Conservation (phyloP, 2,113 vertebrate genomes). For the Procapra przewalskii region DNA sequence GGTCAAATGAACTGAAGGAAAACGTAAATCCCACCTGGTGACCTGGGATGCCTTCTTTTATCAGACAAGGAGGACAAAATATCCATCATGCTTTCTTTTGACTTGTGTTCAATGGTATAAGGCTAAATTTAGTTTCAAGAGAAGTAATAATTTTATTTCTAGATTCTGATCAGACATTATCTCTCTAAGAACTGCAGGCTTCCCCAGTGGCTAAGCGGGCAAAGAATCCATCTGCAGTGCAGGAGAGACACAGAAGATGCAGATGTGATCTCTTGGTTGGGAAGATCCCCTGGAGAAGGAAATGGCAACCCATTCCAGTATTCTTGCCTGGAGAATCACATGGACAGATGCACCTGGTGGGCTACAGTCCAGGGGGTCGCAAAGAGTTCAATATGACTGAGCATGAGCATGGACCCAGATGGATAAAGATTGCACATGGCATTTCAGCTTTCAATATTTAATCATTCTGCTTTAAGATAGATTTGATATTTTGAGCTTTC, state of each 20-base stretch:
- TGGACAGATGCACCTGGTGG: background rate
- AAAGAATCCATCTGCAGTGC: background rate
- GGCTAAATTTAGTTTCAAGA: slow-evolving; percentile 11
- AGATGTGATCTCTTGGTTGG: background rate
- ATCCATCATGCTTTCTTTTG: background rate
- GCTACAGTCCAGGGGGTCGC: background rate
- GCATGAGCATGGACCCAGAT: background rate
- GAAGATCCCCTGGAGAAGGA: background rate
- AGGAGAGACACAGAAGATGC: background rate
- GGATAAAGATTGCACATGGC: background rate
- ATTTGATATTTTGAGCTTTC: background rate
- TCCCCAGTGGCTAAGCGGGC: background rate
- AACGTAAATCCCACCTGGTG: background rate
- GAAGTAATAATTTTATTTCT: background rate
- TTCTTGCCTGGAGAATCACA: background rate
- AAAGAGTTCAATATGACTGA: background rate
- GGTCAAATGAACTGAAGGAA: background rate
- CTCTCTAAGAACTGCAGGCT: background rate
- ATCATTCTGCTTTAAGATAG: background rate
- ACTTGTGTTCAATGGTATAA: background rate
- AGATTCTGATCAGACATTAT: background rate
- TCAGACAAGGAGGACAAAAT: background rate
- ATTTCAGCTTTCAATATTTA: background rate
- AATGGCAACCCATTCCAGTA: background rate
- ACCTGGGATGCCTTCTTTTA: background rate